Evolutionary conservation across 2,113 vertebrate species (phyloP).

Genomic region (Chrysemys picta): DNA sequence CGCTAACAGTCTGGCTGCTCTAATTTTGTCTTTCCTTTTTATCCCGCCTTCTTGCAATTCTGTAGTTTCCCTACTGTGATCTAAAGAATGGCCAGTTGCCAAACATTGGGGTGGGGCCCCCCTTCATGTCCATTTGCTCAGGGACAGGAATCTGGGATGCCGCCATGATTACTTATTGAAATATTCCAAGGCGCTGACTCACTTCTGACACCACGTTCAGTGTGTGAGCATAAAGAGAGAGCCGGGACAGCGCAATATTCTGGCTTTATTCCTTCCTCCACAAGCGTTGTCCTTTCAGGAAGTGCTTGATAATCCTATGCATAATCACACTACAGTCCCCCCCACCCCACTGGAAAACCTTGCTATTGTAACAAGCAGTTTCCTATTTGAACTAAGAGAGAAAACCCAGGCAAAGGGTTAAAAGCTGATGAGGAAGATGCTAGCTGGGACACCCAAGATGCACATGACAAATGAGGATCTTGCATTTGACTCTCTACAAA

Average conservation of each 20-base stretch:
- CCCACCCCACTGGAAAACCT: not conserved
- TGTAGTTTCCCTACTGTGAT: not conserved
- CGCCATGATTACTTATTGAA: not conserved
- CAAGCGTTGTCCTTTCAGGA: not conserved
- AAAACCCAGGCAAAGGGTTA: not conserved
- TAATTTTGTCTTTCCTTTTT: not conserved
- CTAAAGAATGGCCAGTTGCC: not conserved
- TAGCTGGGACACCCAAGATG: conserved; percentile 14
- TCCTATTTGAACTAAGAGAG: accelerated
- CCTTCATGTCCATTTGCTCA: not conserved
- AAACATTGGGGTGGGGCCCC: not conserved
- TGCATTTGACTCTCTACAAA: conserved; percentile 10
- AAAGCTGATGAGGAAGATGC: not conserved
- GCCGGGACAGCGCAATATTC: not conserved
- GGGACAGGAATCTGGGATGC: not conserved
- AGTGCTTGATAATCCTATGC: accelerated
- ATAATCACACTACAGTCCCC: not conserved
- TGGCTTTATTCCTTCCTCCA: not conserved
- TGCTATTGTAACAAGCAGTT: not conserved
- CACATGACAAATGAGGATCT: conserved; percentile 17
- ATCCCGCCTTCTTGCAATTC: not conserved
- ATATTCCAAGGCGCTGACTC: not conserved
- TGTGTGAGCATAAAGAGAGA: not conserved
- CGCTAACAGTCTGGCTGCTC: accelerated
- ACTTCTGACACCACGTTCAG: not conserved